These are phyloP conservation scores for Pontoporia blainvillei DNA, from an alignment of 2,113 vertebrate species.

Conservation along the genomic window DNA sequence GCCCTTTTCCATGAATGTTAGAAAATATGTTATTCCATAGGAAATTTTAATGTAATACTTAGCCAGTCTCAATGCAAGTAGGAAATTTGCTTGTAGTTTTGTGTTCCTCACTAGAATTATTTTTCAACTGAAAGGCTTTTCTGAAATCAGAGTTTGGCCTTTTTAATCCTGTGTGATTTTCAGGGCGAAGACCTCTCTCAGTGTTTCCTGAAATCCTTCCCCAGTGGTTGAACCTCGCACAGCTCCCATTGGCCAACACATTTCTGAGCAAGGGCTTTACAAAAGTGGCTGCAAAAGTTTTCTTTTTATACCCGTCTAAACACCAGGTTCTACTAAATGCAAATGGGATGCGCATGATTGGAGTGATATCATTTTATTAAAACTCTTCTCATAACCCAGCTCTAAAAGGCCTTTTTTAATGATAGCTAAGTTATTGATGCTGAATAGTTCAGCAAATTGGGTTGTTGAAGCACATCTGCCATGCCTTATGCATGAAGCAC, in stretches of 20 bases:
- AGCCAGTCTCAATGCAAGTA: not conserved
- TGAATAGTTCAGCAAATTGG: slow-evolving; percentile 77
- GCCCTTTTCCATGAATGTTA: not conserved
- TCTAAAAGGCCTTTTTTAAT: slow-evolving; percentile 74
- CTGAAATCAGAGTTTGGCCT: slow-evolving; percentile 3
- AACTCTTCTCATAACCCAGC: slow-evolving; percentile 67
- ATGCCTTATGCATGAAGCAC: slow-evolving; percentile 77
- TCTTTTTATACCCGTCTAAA: not conserved
- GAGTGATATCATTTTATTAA: slow-evolving; percentile 74
- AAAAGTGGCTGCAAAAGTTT: not conserved
- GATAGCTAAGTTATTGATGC: slow-evolving; percentile 76
- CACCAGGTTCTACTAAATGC: not conserved
- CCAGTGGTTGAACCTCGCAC: not conserved
- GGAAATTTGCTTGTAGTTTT: slow-evolving; percentile 23
- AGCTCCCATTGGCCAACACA: not conserved
- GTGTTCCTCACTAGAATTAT: not conserved
- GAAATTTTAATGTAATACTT: not conserved
- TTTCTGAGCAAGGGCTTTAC: not conserved
- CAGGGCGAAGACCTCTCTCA: not conserved
- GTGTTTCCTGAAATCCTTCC: not conserved
- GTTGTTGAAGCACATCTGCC: slow-evolving; percentile 69
- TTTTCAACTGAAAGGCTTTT: slow-evolving; percentile 19
- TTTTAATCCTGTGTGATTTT: not conserved
- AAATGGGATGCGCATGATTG: slow-evolving; percentile 28
- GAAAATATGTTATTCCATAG: slow-evolving; percentile 3